A percentile compares a stretch with the other conserved stretches of the same genome.
These are phyloP conservation scores for Globodera rostochiensis DNA, from an alignment of 1,140 invertebrate genomes.

Conservation along the genomic window DNA sequence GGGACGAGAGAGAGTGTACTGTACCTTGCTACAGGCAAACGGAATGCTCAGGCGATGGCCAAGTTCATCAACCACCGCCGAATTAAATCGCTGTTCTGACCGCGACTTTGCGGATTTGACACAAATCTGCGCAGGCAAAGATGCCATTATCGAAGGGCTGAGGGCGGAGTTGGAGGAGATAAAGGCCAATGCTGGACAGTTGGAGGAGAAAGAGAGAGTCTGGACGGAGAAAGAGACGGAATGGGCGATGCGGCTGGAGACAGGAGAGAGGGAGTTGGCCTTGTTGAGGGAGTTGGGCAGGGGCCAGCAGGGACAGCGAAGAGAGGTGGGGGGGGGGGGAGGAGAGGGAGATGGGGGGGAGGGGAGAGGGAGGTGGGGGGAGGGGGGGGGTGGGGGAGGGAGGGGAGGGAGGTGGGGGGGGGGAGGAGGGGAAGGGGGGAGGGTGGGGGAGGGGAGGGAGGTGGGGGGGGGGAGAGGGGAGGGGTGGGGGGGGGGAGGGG, in stretches of 20 bases:
- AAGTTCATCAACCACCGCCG: neutral
- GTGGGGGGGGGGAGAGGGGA: too few relatives aligned
- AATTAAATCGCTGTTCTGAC: conserved; percentile 16
- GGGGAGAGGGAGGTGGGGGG: too few relatives aligned
- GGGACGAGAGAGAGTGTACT: neutral
- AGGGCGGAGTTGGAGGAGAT: conserved; percentile 8
- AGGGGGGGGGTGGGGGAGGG: too few relatives aligned
- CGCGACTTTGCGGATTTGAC: conserved; percentile 28
- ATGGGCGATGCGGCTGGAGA: conserved; percentile 1
- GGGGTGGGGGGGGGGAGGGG: too few relatives aligned
- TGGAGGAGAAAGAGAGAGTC: neutral
- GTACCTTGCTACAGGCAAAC: neutral
- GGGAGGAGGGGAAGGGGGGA: too few relatives aligned
- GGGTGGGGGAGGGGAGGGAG: too few relatives aligned
- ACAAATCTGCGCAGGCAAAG: conserved; percentile 22
- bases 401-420: too few relatives aligned
- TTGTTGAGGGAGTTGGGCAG: conserved; percentile 24
- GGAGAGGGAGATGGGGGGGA: too few relatives aligned
- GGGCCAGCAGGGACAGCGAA: conserved; percentile 11
- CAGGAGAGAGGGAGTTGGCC: conserved; percentile 10
- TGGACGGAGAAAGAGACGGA: conserved; percentile 8
- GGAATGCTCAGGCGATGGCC: neutral
- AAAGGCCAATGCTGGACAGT: neutral
- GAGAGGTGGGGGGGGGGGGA: neutral
- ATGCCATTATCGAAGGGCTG: conserved; percentile 19